phyloP scores from a whole-genome alignment of 2,113 vertebrate genomes.

The Cariama cristata region DNA sequence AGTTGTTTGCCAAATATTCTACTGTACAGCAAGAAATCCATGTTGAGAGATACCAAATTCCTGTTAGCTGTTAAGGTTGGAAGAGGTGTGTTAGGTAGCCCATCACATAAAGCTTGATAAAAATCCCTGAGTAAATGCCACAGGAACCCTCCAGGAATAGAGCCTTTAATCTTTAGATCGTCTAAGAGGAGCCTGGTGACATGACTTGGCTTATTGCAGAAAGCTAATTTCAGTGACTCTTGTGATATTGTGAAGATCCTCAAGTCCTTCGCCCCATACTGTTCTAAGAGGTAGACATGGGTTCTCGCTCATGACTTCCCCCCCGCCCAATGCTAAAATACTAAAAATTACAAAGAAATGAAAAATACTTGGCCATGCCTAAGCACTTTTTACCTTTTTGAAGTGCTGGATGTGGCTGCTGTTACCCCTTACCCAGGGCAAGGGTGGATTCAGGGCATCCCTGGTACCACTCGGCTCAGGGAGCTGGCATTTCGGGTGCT shows the following conservation, averaged over 20 bases:
- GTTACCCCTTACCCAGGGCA: neutral
- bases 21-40: slow-evolving; percentile 47
- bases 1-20: slow-evolving; percentile 68
- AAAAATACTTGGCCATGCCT: accelerated
- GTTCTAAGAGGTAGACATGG: neutral
- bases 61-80: slow-evolving; percentile 63
- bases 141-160: slow-evolving; percentile 67
- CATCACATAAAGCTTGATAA: slow-evolving; percentile 59
- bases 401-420: accelerated
- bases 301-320: neutral
- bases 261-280: neutral
- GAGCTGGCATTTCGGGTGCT: accelerated
- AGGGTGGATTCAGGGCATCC: neutral
- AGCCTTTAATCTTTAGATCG: slow-evolving; percentile 64
- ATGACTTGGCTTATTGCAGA: slow-evolving; percentile 66
- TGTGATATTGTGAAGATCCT: neutral
- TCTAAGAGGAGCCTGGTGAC: slow-evolving; percentile 62
- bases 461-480: neutral
- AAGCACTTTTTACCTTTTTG: accelerated
- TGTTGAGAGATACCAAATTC: slow-evolving; percentile 56
- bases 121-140: slow-evolving; percentile 74
- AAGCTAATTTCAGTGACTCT: slow-evolving; percentile 35
- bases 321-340: neutral
- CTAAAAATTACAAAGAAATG: neutral
- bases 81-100: slow-evolving; percentile 68